Evolutionary conservation across 2,888 invertebrate species (phyloP), one percentile per base, ranked within the genome.

Genomic region (Colletes collaris): DNA sequence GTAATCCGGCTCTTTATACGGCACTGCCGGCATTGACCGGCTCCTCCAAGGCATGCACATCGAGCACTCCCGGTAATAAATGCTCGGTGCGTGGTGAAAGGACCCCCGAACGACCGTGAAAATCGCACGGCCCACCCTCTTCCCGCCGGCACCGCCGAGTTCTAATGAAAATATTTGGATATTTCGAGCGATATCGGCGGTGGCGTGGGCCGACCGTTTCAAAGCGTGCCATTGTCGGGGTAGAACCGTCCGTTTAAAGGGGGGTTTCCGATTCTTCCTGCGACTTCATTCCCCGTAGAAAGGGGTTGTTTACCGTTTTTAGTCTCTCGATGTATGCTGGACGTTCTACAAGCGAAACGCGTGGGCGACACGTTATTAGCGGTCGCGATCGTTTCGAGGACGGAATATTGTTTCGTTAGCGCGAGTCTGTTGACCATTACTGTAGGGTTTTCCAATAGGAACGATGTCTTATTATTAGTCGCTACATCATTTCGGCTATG

Each of bases 1-100:
- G 90, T 91, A 91, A 91, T 91, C 91, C 90, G 88, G 80, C 84
- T 87, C 87, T 91, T 91, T 91, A 90, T 90, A 77, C 81, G 65
- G 46, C 81, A 59, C 40, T 76, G 70, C 59, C 81, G 46, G 70
- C 72, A 82, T 85, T 83, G 86, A 63, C 77, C 70, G 83, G 58
- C 58, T 75, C 76, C 53, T 49, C 62, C 55, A 60, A 65, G 44
- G 60, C 73, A 50, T 79, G 70, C 70, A 55, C 73, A 80, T 81
- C 78, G 73, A 60, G 69, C 63, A 77, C 16, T 49, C 55, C 46
- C 19, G 63, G 49, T 66, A 76, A 76, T 81, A 81, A 81, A 81
- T 76, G 60, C 80, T 27, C 37, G 8, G 27, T 13, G 40, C 53
- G 49, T 73, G 40, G 27, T 40, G 40, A 50, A 77, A 69, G 74